phyloP scores from a whole-genome alignment of 2,888 invertebrate genomes.

The Patella pellucida region DNA sequence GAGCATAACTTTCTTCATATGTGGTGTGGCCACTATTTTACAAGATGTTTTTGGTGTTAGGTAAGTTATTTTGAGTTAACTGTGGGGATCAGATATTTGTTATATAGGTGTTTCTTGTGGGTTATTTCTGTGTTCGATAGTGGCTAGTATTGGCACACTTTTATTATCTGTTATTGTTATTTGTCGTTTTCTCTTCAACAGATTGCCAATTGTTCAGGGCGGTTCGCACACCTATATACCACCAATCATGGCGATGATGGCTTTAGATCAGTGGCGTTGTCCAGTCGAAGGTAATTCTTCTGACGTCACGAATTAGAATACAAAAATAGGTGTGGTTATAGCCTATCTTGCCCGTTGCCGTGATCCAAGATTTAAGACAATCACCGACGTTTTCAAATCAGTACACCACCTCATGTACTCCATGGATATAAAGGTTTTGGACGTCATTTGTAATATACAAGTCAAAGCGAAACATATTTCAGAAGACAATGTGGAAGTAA shows the following conservation, averaged over 20 bases:
- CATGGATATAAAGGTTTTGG: background rate
- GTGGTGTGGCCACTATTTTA: constrained; percentile 50
- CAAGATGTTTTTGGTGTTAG: constrained; percentile 51
- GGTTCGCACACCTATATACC: constrained; percentile 52
- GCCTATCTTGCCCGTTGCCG: too few species aligned
- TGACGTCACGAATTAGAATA: too few species aligned
- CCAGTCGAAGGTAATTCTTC: constrained; percentile 28
- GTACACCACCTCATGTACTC: background rate
- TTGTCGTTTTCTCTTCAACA: constrained; percentile 25
- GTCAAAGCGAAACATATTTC: too few species aligned
- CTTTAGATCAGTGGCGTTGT: constrained; percentile 48
- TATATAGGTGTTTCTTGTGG: too few species aligned
- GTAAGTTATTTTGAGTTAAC: constrained; percentile 26
- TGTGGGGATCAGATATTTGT: too few species aligned
- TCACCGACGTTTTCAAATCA: background rate
- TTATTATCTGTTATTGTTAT: background rate
- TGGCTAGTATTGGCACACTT: too few species aligned
- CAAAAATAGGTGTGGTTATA: too few species aligned
- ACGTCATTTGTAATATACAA: too few species aligned
- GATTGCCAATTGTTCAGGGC: constrained; percentile 57
- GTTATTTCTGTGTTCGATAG: too few species aligned
- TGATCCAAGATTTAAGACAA: too few species aligned
- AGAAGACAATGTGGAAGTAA: too few species aligned
- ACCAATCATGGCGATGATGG: constrained; percentile 54
- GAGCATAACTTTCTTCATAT: constrained; percentile 54